A percentile compares a stretch with the other conserved stretches of the same genome.
phyloP scores from a whole-genome alignment of 2,888 invertebrate genomes.

The Nomada hirtipes region DNA sequence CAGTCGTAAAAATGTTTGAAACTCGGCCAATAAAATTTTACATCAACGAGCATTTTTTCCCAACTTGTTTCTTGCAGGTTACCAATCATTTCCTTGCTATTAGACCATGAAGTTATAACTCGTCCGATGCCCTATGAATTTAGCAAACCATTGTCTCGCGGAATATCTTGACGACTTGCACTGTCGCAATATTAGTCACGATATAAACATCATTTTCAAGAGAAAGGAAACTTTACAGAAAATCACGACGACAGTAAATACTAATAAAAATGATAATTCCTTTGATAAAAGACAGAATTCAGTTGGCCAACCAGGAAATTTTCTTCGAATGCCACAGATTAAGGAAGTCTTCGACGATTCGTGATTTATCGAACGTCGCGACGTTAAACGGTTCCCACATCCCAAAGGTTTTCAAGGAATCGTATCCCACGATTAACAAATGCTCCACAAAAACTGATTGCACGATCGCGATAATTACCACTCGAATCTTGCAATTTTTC shows the following conservation, averaged over 20 bases:
- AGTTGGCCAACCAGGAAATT: neutral
- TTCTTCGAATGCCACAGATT: neutral
- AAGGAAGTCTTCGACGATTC: neutral
- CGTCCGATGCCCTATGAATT: constrained; percentile 4
- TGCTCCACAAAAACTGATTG: neutral
- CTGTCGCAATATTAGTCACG: neutral
- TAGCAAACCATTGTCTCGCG: neutral
- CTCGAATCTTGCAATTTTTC: too few relatives aligned
- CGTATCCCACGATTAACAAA: neutral
- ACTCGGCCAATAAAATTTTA: too few relatives aligned
- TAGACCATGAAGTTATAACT: neutral
- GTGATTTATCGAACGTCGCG: neutral
- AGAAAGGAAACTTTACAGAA: neutral
- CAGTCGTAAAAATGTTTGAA: too few relatives aligned
- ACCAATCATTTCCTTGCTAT: neutral
- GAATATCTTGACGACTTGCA: neutral
- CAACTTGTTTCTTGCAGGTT: constrained; percentile 11
- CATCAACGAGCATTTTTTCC: neutral
- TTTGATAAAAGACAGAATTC: neutral
- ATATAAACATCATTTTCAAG: neutral
- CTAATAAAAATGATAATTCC: neutral
- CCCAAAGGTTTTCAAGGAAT: neutral
- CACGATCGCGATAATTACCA: too few relatives aligned
- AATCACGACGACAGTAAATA: too few relatives aligned
- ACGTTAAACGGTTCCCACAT: neutral